Evolutionary conservation across 2,797 vertebrate species (phyloP).

Genomic region (Esox lucius): DNA sequence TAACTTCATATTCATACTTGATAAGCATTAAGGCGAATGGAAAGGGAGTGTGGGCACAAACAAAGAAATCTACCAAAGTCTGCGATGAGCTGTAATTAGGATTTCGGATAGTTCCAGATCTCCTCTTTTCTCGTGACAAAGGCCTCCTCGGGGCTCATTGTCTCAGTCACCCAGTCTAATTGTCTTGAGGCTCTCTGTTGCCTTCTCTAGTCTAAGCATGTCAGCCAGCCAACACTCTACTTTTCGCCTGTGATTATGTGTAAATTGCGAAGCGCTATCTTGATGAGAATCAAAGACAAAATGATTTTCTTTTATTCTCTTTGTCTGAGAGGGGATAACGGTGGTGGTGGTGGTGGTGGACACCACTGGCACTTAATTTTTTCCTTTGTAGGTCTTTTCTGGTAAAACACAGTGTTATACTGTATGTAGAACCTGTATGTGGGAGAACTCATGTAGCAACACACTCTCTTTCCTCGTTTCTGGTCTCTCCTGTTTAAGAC

Average conservation of each 20-base stretch:
- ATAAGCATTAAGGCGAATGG: constrained; percentile 29
- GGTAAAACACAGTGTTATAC: not conserved
- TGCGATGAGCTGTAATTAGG: not conserved
- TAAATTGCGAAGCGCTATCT: not conserved
- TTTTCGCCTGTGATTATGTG: not conserved
- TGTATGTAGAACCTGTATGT: not conserved
- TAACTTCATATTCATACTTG: constrained; percentile 34
- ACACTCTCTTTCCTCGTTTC: not conserved
- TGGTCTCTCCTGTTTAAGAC: not conserved
- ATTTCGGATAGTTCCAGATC: not conserved
- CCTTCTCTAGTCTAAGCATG: not conserved
- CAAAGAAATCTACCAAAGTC: constrained; percentile 6
- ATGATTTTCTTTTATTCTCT: not conserved
- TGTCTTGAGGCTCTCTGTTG: not conserved
- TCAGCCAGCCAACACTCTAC: not conserved
- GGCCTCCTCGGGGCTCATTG: not conserved
- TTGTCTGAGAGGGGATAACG: not conserved
- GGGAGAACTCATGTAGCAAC: not conserved
- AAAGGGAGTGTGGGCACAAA: constrained; percentile 16
- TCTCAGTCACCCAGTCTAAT: constrained; percentile 9
- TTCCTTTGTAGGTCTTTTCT: not conserved
- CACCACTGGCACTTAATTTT: not conserved
- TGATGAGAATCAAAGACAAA: not conserved
- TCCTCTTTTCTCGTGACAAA: not conserved
- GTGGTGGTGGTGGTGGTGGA: not conserved